Evolutionary conservation across 2,113 vertebrate genomes (phyloP).

Genomic region (Lethenteron reissneri): DNA sequence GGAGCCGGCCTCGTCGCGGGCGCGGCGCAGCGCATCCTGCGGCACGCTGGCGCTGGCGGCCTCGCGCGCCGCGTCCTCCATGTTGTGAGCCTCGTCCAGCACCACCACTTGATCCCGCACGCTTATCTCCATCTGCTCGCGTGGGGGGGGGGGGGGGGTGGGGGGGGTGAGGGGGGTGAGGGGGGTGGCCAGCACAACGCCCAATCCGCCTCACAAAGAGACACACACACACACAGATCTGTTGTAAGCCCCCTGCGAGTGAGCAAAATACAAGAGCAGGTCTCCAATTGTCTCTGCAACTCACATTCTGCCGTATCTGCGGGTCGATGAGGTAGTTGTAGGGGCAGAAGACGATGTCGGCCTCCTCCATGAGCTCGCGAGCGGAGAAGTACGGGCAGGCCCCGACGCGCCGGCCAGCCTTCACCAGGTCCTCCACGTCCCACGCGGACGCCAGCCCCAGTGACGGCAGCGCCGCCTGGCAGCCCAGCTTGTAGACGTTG

Average conservation of each 20-base stretch:
- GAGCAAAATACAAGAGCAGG: background rate
- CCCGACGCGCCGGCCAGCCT: constrained; percentile 38
- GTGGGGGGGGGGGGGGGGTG: too few relatives aligned
- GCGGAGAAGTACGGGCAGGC: constrained; percentile 66
- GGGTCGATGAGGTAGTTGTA: constrained; percentile 88
- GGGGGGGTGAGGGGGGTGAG: too few relatives aligned
- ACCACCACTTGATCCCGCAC: constrained; percentile 60
- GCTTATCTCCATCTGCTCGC: constrained; percentile 67
- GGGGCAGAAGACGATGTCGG: constrained; percentile 66
- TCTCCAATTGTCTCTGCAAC: constrained; percentile 16
- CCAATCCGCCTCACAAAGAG: background rate
- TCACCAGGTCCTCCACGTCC: constrained; percentile 80
- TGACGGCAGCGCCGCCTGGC: constrained; percentile 30
- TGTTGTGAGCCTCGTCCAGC: constrained; percentile 95
- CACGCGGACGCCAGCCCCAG: constrained; percentile 36
- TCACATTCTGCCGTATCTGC: constrained; percentile 71
- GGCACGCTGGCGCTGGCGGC: constrained; percentile 37
- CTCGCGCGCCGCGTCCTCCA: constrained; percentile 80
- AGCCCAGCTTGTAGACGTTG: constrained; percentile 43
- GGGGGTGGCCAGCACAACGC: background rate
- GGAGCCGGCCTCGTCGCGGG: constrained; percentile 48
- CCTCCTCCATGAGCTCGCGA: constrained; percentile 44
- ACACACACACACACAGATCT: background rate
- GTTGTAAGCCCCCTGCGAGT: background rate
- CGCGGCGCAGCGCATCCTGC: constrained; percentile 29